Base-by-base conservation (phyloP, 1,140 invertebrate species). In the Drosophila insularis region DNA sequence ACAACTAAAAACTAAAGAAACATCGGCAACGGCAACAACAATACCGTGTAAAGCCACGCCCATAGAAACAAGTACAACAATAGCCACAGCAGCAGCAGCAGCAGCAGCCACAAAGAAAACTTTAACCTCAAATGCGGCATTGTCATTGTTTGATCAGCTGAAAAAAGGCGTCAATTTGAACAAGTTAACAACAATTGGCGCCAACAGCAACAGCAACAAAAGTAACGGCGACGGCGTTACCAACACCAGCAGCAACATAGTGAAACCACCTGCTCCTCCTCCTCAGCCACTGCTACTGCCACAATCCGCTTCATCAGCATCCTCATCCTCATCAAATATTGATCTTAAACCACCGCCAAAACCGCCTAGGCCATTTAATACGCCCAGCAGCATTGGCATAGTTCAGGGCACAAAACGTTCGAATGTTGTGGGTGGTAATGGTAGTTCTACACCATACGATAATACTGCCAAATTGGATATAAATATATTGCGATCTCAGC, bases 81-180 rank as follows among this genome's bases (percentile, higher is more conserved):
- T 43, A 53, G 3, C 53, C 56, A 13, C 62, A 63, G 10, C 67
- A 63, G 60, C 58, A 50, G 39, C 53, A 46, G 13, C 63, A 37
- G 46, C 37, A 69, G 63, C 68, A 63, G 50, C 56, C 37, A 56
- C 35, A 40, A 67, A 64, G 68, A 78, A 78, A 67, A 74, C 70
- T 78, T 72, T 71, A 84, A 81, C 69, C 56, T 71, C 82, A 21
- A 75, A 53, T 56, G 60, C 68, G 69, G 72, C 86, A 65, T 77
- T 90, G 79, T 91, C 81, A 61, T 74, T 91, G 77, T 91, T 91
- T 85, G 90, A 91, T 90, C 90, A 91, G 78, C 81, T 91, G 68
- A 91, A 91, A 80, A 91, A 89, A 74, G 81, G 90, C 77, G 75
- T 80, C 69, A 89, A 91, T 76, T 72, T 75, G 78, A 86, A 78